Evolutionary conservation across 1,140 invertebrate species (phyloP).

Genomic region (Rhopalosiphum maidis): DNA sequence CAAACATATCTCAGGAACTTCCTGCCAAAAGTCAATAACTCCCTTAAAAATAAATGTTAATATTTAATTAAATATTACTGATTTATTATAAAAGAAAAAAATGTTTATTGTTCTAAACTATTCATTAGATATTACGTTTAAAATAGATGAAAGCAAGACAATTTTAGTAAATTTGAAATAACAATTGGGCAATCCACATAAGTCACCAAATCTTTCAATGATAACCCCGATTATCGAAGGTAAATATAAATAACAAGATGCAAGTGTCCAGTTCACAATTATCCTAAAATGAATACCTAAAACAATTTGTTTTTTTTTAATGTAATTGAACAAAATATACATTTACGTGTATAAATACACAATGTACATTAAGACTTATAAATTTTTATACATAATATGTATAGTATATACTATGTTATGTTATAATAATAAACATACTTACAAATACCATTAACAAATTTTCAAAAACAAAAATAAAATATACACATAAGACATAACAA

Average conservation of each 20-base stretch:
- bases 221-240: background rate
- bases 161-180: conserved; percentile 49
- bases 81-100: background rate
- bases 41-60: conserved; percentile 20
- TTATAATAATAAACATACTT: too few species aligned
- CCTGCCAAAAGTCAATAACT: conserved; percentile 13
- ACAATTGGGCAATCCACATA: conserved; percentile 26
- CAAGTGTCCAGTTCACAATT: conserved; percentile 26
- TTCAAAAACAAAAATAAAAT: too few species aligned
- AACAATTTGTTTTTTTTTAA: background rate
- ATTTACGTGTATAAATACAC: background rate
- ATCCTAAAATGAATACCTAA: conserved; percentile 35
- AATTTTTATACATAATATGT: too few species aligned
- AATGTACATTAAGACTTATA: background rate
- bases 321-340: background rate
- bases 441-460: too few species aligned
- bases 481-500: too few species aligned
- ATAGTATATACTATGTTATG: too few species aligned
- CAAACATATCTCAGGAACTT: conserved; percentile 45
- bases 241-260: conserved; percentile 42
- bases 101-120: background rate
- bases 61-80: background rate
- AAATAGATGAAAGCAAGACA: background rate
- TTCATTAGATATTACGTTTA: conserved; percentile 18
- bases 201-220: background rate